Evolutionary conservation across 2,113 vertebrate genomes (phyloP).

Genomic region (Plestiodon gilberti): DNA sequence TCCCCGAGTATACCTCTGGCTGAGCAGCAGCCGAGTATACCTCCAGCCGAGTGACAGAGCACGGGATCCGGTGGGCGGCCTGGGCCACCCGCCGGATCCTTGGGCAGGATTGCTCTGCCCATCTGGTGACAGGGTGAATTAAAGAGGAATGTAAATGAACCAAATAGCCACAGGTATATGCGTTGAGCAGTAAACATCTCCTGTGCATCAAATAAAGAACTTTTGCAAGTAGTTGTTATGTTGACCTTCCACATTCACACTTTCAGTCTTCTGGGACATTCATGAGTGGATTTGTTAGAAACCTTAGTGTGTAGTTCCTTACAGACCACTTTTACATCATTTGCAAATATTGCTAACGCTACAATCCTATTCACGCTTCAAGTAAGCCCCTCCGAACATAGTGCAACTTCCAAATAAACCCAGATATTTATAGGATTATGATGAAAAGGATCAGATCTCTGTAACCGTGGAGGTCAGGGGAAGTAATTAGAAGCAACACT

Average conservation of each 20-base stretch:
- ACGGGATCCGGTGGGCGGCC: no score
- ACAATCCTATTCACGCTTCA: neutral
- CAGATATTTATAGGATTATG: neutral
- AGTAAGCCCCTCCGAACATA: no score
- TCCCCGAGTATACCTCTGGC: no score
- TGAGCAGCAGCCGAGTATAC: no score
- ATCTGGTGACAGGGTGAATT: neutral
- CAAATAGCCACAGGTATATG: neutral
- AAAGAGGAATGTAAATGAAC: neutral
- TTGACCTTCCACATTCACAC: constrained; percentile 28
- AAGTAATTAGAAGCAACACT: constrained; percentile 32
- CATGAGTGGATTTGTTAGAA: constrained; percentile 45
- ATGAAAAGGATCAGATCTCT: neutral
- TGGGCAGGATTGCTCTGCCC: no score
- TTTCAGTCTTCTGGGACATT: neutral
- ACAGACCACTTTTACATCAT: constrained; percentile 40
- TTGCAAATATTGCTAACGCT: constrained; percentile 49
- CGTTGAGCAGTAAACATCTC: constrained; percentile 29
- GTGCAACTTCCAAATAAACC: neutral
- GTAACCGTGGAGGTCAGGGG: neutral
- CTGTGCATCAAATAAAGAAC: constrained; percentile 10
- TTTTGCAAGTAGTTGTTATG: constrained; percentile 43
- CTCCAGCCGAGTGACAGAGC: no score
- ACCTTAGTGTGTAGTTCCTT: constrained; percentile 20
- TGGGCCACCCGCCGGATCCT: no score